A percentile compares a stretch with the other conserved stretches of the same genome.
These are phyloP conservation scores for Clarias magur DNA, from an alignment of 2,113 vertebrate species.

Conservation along the genomic window DNA sequence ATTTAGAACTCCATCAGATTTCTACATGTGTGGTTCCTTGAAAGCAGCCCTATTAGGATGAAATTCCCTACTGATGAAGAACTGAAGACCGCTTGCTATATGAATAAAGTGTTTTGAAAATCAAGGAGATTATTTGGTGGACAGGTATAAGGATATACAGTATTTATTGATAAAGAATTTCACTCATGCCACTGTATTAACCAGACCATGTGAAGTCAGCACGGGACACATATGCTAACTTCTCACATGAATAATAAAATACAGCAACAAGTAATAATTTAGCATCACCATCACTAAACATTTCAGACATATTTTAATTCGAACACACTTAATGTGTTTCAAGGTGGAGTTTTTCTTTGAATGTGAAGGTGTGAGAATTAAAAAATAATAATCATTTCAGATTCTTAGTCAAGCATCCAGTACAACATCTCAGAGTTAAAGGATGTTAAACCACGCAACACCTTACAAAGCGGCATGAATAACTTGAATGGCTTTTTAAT, in stretches of 20 bases:
- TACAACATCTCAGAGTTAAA: background rate
- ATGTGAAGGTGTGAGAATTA: background rate
- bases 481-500: background rate
- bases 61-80: too few relatives aligned
- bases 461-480: background rate
- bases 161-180: too few relatives aligned
- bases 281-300: background rate
- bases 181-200: background rate
- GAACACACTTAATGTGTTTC: background rate
- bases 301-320: background rate
- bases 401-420: background rate
- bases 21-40: too few relatives aligned
- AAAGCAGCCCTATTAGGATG: too few relatives aligned
- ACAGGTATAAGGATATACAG: too few relatives aligned
- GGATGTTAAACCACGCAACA: background rate
- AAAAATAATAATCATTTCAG: background rate
- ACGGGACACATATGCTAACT: background rate
- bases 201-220: background rate
- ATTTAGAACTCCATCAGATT: too few relatives aligned
- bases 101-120: too few relatives aligned
- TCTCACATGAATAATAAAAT: background rate
- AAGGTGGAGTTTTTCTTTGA: background rate
- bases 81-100: too few relatives aligned
- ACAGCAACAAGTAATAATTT: background rate
- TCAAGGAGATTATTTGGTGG: too few relatives aligned